Evolutionary conservation across 2,888 invertebrate genomes (phyloP).

Genomic region (Geophilus truncorum): DNA sequence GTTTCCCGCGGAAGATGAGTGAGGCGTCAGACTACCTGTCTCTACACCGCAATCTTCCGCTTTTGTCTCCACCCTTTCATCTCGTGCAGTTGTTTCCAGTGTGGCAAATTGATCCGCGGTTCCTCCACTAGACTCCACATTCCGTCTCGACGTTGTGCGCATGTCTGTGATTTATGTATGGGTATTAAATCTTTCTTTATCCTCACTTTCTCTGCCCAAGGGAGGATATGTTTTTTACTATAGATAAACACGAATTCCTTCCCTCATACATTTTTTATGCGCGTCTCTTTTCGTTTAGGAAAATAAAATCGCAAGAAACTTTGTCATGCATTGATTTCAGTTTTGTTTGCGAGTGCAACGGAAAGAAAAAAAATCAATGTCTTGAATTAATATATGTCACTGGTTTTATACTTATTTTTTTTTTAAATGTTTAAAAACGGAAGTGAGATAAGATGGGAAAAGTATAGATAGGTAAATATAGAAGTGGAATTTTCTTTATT

Average conservation of each 20-base stretch:
- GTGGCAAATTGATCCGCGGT: conserved; percentile 18
- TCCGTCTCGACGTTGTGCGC: conserved; percentile 21
- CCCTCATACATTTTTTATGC: background rate
- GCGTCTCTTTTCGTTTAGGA: background rate
- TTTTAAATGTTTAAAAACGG: background rate
- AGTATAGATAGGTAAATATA: background rate
- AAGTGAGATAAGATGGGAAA: background rate
- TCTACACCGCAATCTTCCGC: background rate
- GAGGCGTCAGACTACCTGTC: background rate
- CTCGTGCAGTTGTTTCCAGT: background rate
- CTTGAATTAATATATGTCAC: background rate
- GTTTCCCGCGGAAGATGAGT: background rate
- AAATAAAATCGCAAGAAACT: background rate
- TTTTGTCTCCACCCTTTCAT: background rate
- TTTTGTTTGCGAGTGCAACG: background rate
- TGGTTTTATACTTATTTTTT: background rate
- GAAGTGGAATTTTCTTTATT: background rate
- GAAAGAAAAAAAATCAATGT: background rate
- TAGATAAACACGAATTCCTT: conserved; percentile 18
- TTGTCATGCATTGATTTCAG: background rate
- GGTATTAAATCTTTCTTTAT: conserved; percentile 27
- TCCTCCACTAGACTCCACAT: conserved; percentile 7
- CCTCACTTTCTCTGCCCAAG: background rate
- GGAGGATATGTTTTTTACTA: conserved; percentile 12
- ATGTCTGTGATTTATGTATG: conserved; percentile 13